Conservation (phyloP, 2,113 vertebrate species). For the Callipepla californica region DNA sequence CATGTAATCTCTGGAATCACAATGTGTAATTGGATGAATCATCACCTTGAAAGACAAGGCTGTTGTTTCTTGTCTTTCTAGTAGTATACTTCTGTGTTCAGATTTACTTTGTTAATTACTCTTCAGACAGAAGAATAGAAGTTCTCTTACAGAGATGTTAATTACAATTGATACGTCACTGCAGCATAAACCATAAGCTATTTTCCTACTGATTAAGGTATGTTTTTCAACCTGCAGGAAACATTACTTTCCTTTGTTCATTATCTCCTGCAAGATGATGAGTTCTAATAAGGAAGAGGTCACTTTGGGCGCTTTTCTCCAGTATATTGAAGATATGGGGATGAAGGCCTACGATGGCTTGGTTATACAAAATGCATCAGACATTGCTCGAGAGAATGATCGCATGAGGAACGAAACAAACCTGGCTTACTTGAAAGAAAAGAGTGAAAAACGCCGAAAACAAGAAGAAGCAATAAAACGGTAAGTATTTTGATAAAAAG, state of each 20-base stretch:
- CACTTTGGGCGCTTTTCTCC: constrained; percentile 88
- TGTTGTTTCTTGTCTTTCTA: neutral
- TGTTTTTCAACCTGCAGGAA: constrained; percentile 80
- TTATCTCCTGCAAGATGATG: constrained; percentile 92
- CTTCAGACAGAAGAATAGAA: neutral
- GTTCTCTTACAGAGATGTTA: neutral
- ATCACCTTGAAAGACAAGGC: neutral
- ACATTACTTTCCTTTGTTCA: constrained; percentile 78
- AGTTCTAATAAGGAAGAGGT: constrained; percentile 91
- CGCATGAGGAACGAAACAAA: constrained; percentile 94
- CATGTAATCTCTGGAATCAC: neutral
- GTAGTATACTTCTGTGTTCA: neutral
- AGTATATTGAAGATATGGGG: constrained; percentile 94
- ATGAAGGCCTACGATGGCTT: constrained; percentile 93
- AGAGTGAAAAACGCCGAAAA: constrained; percentile 92
- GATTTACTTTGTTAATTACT: neutral
- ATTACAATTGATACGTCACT: neutral
- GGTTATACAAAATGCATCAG: constrained; percentile 98
- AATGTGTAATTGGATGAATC: neutral
- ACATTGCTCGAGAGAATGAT: constrained; percentile 97
- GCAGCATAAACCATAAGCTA: neutral
- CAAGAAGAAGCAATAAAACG: constrained; percentile 96
- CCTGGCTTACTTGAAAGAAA: constrained; percentile 94
- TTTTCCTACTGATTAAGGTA: constrained; percentile 44
- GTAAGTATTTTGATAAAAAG: constrained; percentile 72